These are phyloP conservation scores for Campylomormyrus tamandua DNA, from an alignment of 2,113 vertebrate genomes.

Conservation along the genomic window DNA sequence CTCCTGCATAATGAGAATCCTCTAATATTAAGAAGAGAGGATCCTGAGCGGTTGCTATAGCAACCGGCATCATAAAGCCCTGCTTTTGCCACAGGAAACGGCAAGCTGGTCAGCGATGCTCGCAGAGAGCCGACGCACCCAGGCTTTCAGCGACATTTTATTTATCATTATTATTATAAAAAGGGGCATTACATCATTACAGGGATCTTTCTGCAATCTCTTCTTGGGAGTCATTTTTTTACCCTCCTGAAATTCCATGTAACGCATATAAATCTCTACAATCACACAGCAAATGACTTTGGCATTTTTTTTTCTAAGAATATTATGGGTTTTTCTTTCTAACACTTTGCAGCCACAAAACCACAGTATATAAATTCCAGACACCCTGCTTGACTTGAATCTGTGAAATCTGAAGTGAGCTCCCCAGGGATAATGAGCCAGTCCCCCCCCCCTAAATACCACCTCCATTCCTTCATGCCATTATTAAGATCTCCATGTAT, in stretches of 20 bases:
- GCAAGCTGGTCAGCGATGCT: background rate
- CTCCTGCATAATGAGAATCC: background rate
- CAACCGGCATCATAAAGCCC: conserved; percentile 5
- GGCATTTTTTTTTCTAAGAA: background rate
- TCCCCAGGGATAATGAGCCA: background rate
- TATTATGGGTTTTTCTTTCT: background rate
- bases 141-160: background rate
- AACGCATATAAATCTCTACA: conserved; percentile 8
- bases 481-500: background rate
- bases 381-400: background rate
- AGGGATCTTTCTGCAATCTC: background rate
- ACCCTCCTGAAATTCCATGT: conserved; percentile 2
- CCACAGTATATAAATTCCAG: background rate
- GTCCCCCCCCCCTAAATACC: background rate
- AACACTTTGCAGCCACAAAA: background rate
- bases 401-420: background rate
- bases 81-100: background rate
- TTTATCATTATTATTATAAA: background rate
- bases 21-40: background rate
- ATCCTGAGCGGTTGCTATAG: conserved; percentile 14
- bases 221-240: background rate
- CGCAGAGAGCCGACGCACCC: background rate
- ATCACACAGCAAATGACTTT: background rate
- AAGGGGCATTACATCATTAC: background rate
- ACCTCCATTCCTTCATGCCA: background rate